These are phyloP conservation scores for Chauna torquata DNA, from an alignment of 2,113 vertebrate species.

Conservation along the genomic window DNA sequence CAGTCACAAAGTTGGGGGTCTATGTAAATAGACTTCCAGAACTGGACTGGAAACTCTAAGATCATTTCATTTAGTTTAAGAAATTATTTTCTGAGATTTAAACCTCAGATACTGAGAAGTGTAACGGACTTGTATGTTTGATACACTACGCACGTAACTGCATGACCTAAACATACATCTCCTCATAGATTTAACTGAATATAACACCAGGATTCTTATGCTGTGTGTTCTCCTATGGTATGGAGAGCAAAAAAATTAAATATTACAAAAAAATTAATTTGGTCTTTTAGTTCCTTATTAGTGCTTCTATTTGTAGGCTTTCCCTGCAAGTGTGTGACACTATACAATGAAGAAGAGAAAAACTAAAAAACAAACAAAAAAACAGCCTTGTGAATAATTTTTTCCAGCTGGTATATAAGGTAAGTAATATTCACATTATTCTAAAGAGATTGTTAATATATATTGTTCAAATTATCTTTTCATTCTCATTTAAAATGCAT, in stretches of 20 bases:
- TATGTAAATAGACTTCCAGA: background rate
- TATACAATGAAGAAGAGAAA: background rate
- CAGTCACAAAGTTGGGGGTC: background rate
- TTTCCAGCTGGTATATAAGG: background rate
- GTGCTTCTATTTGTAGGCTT: background rate
- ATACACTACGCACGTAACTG: background rate
- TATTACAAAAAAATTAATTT: background rate
- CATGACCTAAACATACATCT: background rate
- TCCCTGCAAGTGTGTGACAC: background rate
- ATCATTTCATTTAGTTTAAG: background rate
- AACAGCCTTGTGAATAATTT: background rate
- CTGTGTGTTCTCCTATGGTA: background rate
- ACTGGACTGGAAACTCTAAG: background rate
- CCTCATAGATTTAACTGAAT: background rate
- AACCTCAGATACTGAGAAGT: background rate
- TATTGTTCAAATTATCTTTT: background rate
- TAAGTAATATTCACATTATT: background rate
- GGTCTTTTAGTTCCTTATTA: background rate
- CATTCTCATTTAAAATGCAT: background rate
- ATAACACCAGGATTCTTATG: background rate
- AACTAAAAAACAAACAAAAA: background rate
- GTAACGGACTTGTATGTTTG: background rate
- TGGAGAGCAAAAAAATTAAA: background rate
- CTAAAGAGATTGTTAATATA: background rate
- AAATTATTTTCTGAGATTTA: background rate